Base-by-base conservation (phyloP, 1,140 invertebrate genomes). In the Drosophila busckii region DNA sequence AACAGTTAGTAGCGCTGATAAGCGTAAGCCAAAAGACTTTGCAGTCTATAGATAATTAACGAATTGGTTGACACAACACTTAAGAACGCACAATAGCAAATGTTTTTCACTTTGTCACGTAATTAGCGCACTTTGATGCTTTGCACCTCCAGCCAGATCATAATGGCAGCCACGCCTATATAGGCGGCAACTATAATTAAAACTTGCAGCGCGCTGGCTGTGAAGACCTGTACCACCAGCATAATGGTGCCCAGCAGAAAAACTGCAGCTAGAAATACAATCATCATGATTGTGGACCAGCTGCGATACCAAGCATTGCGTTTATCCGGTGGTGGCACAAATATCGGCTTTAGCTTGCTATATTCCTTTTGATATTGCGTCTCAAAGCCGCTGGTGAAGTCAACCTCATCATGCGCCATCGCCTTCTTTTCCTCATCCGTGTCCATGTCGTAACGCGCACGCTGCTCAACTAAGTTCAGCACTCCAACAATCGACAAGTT, bases 321-420 rank as follows among this genome's bases (percentile, higher is more conserved):
- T 2, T 54, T 78, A 28, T 84, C 73, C 44, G 78, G 84, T 2
- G 69, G 78, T 3, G 67, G 53, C 2, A 83, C 60, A 28, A 34
- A 66, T 0, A 55, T 55, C n/a, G 67, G 61, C 17, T 63, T 68
- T 8, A 78, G 17, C 0, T 65, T 65, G 25, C 83, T 85, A 34
- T 85, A 85, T 48, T 85, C 83, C 53, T 85, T 63, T 7, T 41
- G 31, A 45, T 85, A 85, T 31, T 85, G 83, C 16, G 65, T 85
- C 58, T 85, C 84, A 37, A 66, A 85, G 23, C 84, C 84, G 53
- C 84, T 85, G 40, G 54, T 80, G n/a, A 85, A 85, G 19, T 85
- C 84, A 4, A 85, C 42, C 31, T 85, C 84, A 32, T 85, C 84
- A 6, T 75, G 60, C 25, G 58, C 32, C 8, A 55, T 28, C 4